Base-by-base conservation (phyloP, 2,113 vertebrate genomes). In the Melanerpes formicivorus region DNA sequence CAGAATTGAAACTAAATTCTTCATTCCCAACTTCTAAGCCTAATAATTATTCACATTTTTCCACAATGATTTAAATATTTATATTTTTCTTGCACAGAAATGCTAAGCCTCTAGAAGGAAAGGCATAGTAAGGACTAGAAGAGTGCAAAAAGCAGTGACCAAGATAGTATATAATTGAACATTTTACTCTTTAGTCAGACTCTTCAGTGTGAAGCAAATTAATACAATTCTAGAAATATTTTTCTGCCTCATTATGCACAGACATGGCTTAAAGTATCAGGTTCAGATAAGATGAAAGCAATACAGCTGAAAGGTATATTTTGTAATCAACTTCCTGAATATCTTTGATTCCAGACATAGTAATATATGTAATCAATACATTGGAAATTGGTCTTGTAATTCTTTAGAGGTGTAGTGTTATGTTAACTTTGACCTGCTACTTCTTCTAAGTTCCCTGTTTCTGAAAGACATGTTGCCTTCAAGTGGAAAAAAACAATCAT, bases 271-370 rank as follows among this genome's bases (percentile, higher is more conserved):
- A 59, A 84, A 94, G 52, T 96, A 84, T 95, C 65, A 83, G 27
- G 30, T 80, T 94, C 87, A 92, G 91, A 96, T 96, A 97, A 96
- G 71, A 81, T 82, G 58, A 95, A 96, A 96, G 87, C 44, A 96
- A 92, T 88, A 94, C 91, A 80, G 48, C 79, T 92, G 86, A 97
- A 96, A 96, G 44, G 60, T 90, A 84, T 40, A 23, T 92, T 96
- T 97, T 96, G 69, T 91, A 95, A 95, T 96, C 90, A 95, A 80
- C 54, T 95, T 93, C 18, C 46, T 90, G 92, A 95, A 93, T 96
- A 95, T 95, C 85, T 95, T 96, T 85, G 32, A 91, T 48, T 96
- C 34, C 69, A 96, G 84, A 82, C 52, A 72, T 58, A 86, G 46
- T 37, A 81, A 94, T 88, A 95, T 32, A 83, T 90, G 59, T 88